phyloP scores from a whole-genome alignment of 2,797 vertebrate species.

The Mastacembelus armatus region DNA sequence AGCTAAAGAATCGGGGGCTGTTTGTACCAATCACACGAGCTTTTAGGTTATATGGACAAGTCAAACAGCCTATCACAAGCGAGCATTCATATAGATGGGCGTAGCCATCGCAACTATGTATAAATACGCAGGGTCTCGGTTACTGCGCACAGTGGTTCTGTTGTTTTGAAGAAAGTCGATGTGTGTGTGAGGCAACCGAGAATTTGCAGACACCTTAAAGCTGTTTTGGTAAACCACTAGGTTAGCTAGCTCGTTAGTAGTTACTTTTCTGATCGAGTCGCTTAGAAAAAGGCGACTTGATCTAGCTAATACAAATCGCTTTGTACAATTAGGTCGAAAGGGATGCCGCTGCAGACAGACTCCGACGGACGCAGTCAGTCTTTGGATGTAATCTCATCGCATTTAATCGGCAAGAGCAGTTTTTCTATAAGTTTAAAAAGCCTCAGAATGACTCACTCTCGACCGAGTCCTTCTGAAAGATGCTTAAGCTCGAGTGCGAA shows the following conservation, averaged over 20 bases:
- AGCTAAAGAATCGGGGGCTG: not conserved
- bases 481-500: slow-evolving; percentile 54
- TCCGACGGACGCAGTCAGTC: slow-evolving; percentile 75
- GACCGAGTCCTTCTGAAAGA: slow-evolving; percentile 77
- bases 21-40: slow-evolving; percentile 53
- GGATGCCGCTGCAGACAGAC: slow-evolving; percentile 85
- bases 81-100: slow-evolving; percentile 1
- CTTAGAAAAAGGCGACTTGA: slow-evolving; percentile 77
- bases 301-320: slow-evolving; percentile 51
- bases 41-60: not conserved
- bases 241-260: slow-evolving; percentile 16
- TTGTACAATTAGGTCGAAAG: slow-evolving; percentile 75
- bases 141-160: slow-evolving; percentile 13
- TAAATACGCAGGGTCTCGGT: slow-evolving; percentile 49
- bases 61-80: slow-evolving; percentile 40
- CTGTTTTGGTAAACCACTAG: not conserved
- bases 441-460: slow-evolving; percentile 73
- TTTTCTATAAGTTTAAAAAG: slow-evolving; percentile 78
- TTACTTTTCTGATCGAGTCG: slow-evolving; percentile 73
- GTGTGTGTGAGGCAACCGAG: not conserved
- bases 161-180: slow-evolving; percentile 60
- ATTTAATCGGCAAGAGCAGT: slow-evolving; percentile 80
- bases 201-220: slow-evolving; percentile 11
- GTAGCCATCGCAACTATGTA: slow-evolving; percentile 7
- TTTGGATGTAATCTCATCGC: slow-evolving; percentile 80